These are phyloP conservation scores for Chrysolina americana DNA, from an alignment of 2,888 invertebrate genomes.

Conservation along the genomic window DNA sequence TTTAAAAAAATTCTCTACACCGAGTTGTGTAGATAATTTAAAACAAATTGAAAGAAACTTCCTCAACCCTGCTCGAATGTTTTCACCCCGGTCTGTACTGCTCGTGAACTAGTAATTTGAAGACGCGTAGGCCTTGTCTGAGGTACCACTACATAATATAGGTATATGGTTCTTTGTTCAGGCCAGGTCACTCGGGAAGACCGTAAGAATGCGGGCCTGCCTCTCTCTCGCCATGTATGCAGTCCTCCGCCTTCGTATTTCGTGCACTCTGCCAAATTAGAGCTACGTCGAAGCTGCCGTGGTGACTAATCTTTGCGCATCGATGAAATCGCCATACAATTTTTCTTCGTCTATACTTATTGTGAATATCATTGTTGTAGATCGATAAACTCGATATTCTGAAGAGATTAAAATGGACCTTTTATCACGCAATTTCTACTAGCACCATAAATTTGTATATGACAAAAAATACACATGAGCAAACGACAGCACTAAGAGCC, in stretches of 20 bases:
- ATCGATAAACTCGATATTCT: too few species aligned
- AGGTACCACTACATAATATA: background rate
- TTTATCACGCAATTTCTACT: too few species aligned
- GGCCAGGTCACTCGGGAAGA: background rate
- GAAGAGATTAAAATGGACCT: too few species aligned
- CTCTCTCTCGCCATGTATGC: background rate
- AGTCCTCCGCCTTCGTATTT: background rate
- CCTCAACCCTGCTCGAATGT: background rate
- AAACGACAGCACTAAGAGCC: too few species aligned
- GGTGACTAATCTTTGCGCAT: background rate
- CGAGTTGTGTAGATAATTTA: too few species aligned
- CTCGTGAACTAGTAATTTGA: background rate
- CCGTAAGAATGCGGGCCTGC: background rate
- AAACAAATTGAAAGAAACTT: background rate
- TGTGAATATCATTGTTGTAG: too few species aligned
- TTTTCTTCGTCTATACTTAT: too few species aligned
- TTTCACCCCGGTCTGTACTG: slow-evolving; percentile 11
- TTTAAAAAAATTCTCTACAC: too few species aligned
- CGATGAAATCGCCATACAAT: background rate
- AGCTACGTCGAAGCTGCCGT: too few species aligned
- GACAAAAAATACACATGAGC: too few species aligned
- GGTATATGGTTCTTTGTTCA: slow-evolving; percentile 21
- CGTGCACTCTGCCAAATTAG: background rate
- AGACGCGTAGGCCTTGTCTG: background rate
- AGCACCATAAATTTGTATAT: too few species aligned